Evolutionary conservation across 2,797 vertebrate species (phyloP).

Genomic region (Sebastes iracundus): DNA sequence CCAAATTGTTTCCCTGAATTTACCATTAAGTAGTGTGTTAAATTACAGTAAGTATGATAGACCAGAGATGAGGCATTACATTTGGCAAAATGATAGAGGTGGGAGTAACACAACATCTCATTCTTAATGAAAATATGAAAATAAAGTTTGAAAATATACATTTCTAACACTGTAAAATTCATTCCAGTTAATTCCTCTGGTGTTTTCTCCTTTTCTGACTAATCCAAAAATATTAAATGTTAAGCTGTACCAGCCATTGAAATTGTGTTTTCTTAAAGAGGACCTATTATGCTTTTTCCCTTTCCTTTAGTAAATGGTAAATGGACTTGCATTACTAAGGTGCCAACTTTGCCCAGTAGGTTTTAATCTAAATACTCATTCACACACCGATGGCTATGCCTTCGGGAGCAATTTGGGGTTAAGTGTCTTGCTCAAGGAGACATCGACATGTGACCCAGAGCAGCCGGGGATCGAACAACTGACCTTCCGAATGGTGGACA

Average conservation of each 20-base stretch:
- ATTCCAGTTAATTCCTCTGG: not conserved
- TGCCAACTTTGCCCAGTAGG: too few relatives aligned
- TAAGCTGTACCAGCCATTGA: not conserved
- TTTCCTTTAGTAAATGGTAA: too few relatives aligned
- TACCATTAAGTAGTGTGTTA: not conserved
- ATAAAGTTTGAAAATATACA: not conserved
- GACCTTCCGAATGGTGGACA: too few relatives aligned
- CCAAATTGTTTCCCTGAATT: constrained; percentile 6
- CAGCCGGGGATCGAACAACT: too few relatives aligned
- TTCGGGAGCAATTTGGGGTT: too few relatives aligned
- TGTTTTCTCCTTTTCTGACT: not conserved
- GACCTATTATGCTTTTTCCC: too few relatives aligned
- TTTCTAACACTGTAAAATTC: not conserved
- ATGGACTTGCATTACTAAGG: too few relatives aligned
- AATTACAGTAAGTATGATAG: not conserved
- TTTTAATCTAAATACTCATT: too few relatives aligned
- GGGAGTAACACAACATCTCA: not conserved
- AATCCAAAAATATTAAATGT: not conserved
- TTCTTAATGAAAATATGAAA: not conserved
- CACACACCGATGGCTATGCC: too few relatives aligned
- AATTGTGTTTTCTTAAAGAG: not conserved
- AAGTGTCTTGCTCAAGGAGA: too few relatives aligned
- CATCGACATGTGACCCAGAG: too few relatives aligned
- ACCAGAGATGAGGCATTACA: not conserved
- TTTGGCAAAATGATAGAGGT: not conserved